Evolutionary conservation across 2,797 vertebrate species (phyloP), one percentile per base, ranked within the genome.

Genomic region (Sebastes dallii): DNA sequence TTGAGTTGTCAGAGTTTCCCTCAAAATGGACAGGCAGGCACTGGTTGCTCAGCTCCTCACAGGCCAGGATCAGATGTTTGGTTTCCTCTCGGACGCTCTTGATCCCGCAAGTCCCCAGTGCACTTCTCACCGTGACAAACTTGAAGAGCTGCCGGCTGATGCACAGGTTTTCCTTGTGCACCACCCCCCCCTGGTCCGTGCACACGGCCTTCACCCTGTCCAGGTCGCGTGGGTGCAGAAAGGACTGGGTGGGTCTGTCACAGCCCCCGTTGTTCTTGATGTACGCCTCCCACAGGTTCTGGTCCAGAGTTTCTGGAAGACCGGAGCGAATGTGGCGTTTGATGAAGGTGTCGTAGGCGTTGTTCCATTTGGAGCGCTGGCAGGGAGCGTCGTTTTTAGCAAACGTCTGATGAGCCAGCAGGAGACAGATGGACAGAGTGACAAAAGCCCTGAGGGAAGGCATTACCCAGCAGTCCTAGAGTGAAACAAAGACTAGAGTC

Each of bases 1-100:
- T 79, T 0, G 1, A 0, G 27, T 30, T 1, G 0, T 25, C 0
- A 0, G 91, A 80, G 86, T 96, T 96, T 18, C 93, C 95, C 77
- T 96, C 94, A n/a, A 96, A 96, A 62, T 96, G 95, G 46, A 96
- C 94, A 0, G 95, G 95, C 34, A 95, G 61, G 22, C 96, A 96
- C 24, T 68, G 78, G 24, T 95, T 91, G 0, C 67, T 70, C 58
- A 96, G 73, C 20, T 78, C 36, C 9, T 96, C 94, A 67, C 96
- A 96, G 36, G 94, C 95, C 72, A 96, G 91, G 84, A 96, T 96
- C 86, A 96, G 90, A 75, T 96, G 92, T 69, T 95, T 96, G 20
- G 6, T 92, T 66, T 96, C 95, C 5, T 42, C 1, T 0, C 0
- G 34, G 6, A 96, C 3, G n/a, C 16, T 94, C 64, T 0, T 86